Percentiles rank a stretch among this genome's conserved stretches.
phyloP scores from a whole-genome alignment of 2,888 invertebrate genomes.

The Protophormia terraenovae region DNA sequence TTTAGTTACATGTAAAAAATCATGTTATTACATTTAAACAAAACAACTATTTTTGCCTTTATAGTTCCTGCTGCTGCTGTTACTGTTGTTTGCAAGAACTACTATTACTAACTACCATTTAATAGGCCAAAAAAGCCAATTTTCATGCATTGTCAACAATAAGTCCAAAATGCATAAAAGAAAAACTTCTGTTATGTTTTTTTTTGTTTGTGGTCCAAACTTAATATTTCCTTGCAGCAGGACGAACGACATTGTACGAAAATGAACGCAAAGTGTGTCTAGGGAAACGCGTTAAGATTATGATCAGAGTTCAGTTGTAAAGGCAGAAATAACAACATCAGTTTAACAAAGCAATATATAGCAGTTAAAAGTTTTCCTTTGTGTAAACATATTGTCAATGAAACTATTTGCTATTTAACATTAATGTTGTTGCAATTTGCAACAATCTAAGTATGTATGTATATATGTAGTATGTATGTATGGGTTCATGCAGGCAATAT shows the following conservation, averaged over 20 bases:
- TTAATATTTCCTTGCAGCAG: constrained; percentile 24
- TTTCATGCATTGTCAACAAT: constrained; percentile 61
- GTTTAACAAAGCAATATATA: constrained; percentile 5
- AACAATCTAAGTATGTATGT: not conserved
- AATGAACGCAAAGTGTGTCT: constrained; percentile 51
- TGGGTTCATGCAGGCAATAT: constrained; percentile 41
- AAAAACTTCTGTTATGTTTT: constrained; percentile 11
- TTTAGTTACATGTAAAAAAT: constrained; percentile 47
- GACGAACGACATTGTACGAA: constrained; percentile 6
- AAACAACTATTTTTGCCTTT: constrained; percentile 22
- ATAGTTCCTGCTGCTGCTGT: constrained; percentile 16
- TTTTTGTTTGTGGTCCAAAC: constrained; percentile 3
- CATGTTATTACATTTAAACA: constrained; percentile 57
- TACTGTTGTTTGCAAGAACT: constrained; percentile 1
- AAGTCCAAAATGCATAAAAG: not conserved
- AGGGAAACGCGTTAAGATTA: constrained; percentile 63
- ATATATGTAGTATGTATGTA: not conserved
- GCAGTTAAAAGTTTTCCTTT: constrained; percentile 38
- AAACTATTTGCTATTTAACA: constrained; percentile 40
- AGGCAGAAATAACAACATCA: not conserved
- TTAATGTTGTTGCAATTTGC: constrained; percentile 1
- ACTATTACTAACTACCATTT: constrained; percentile 56
- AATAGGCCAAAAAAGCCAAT: constrained; percentile 63
- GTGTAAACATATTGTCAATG: constrained; percentile 55
- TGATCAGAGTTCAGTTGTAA: constrained; percentile 53